A percentile compares a stretch with the other conserved stretches of the same genome.
Evolutionary conservation across 2,113 vertebrate genomes (phyloP).

Genomic region (Anseranas semipalmata): DNA sequence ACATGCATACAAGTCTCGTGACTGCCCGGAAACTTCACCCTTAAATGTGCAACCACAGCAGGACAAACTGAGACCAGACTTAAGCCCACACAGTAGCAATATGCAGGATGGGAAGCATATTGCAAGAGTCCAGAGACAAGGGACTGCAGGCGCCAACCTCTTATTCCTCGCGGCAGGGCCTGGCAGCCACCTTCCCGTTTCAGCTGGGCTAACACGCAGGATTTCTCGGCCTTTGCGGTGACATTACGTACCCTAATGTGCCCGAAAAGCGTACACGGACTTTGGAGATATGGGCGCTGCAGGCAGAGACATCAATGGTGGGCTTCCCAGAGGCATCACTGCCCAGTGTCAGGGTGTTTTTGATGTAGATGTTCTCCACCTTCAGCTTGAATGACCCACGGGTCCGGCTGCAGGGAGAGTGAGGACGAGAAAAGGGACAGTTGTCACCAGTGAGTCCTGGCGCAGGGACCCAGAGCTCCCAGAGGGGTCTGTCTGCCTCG

Average conservation of each 20-base stretch:
- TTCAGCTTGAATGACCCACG: conserved; percentile 28
- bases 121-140: neutral
- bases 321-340: neutral
- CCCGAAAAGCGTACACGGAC: neutral
- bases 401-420: conserved; percentile 14
- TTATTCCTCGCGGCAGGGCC: neutral
- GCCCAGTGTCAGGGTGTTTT: conserved; percentile 11
- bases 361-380: neutral
- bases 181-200: fast-evolving
- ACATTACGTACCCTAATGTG: conserved; percentile 43
- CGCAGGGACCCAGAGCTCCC: neutral
- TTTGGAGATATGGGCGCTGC: neutral
- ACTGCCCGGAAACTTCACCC: neutral
- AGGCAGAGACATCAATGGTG: neutral
- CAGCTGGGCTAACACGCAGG: neutral
- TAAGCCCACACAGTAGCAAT: neutral
- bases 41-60: neutral
- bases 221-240: fast-evolving
- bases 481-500: neutral
- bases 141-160: neutral
- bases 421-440: fast-evolving
- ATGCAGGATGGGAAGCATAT: neutral
- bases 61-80: neutral
- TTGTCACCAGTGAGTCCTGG: neutral
- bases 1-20: fast-evolving